Conservation (phyloP, 2,888 invertebrate genomes). For the Resseliella maxima region DNA sequence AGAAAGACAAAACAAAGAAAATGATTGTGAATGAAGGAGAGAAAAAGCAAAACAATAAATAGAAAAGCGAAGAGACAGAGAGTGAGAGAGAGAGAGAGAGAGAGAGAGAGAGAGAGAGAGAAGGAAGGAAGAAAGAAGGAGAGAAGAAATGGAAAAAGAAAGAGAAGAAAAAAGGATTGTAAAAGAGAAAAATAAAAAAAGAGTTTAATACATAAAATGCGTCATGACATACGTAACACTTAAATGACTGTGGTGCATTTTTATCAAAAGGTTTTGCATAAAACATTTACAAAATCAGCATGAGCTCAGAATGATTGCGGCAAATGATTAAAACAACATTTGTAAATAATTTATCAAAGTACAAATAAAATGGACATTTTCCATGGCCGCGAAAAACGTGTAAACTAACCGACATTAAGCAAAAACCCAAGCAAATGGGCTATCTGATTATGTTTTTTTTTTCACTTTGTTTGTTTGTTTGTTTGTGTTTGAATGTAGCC, state of each 20-base stretch:
- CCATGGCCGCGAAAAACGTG: neutral
- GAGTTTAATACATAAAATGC: neutral
- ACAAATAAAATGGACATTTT: constrained; percentile 19
- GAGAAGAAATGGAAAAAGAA: too few relatives aligned
- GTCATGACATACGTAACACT: constrained; percentile 42
- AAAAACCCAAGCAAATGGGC: neutral
- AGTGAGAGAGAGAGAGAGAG: neutral
- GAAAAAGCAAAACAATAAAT: too few relatives aligned
- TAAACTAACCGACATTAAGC: constrained; percentile 19
- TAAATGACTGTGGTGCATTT: neutral
- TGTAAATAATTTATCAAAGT: constrained; percentile 49
- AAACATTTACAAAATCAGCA: neutral
- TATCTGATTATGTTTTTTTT: neutral
- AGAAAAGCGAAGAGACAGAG: too few relatives aligned
- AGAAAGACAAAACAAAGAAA: neutral
- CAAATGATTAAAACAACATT: constrained; percentile 49
- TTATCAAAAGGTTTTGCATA: neutral
- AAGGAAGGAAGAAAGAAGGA: neutral
- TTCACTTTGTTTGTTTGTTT: neutral
- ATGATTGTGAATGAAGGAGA: neutral
- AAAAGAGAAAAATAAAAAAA: too few relatives aligned
- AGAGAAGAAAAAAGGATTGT: too few relatives aligned
- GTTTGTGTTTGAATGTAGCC: neutral
- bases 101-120: neutral
- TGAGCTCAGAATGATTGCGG: constrained; percentile 20